A percentile compares a stretch with the other conserved stretches of the same genome.
These are phyloP conservation scores for Malthinus seriepunctatus DNA, from an alignment of 2,888 invertebrate genomes.

Conservation along the genomic window DNA sequence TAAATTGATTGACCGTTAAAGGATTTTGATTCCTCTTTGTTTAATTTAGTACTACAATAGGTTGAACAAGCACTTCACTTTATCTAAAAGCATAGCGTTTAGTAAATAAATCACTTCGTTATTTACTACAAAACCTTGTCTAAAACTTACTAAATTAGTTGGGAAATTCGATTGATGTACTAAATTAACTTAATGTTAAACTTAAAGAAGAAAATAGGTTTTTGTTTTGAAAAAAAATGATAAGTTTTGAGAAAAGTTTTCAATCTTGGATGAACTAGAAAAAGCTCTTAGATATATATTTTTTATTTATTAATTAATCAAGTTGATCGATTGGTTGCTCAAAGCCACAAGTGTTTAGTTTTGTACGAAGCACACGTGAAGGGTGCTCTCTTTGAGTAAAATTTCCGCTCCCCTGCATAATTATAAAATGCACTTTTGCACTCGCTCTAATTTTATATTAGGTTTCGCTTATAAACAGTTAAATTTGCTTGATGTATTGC, in stretches of 20 bases:
- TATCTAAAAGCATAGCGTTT: background rate
- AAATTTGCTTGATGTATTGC: constrained; percentile 48
- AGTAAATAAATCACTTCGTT: background rate
- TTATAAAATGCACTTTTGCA: constrained; percentile 36
- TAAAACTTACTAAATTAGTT: constrained; percentile 2
- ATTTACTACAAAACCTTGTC: background rate
- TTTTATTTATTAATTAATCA: too few relatives aligned
- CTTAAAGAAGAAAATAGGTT: too few relatives aligned
- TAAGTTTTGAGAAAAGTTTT: too few relatives aligned
- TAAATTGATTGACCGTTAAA: constrained; percentile 5
- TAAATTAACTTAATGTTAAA: background rate
- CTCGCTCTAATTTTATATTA: constrained; percentile 44
- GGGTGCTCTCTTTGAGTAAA: too few relatives aligned
- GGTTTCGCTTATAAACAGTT: constrained; percentile 42
- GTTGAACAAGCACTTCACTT: background rate
- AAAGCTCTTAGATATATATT: too few relatives aligned
- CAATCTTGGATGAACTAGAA: too few relatives aligned
- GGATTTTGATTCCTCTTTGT: background rate
- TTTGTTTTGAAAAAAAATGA: too few relatives aligned
- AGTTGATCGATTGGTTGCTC: too few relatives aligned
- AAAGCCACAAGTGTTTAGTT: too few relatives aligned
- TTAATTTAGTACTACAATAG: constrained; percentile 4
- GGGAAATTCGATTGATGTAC: background rate
- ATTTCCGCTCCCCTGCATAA: constrained; percentile 21
- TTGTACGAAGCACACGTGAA: too few relatives aligned